Evolutionary conservation across 2,113 vertebrate genomes (phyloP), one percentile per base, ranked within the genome.

Genomic region (Cnemophilus loriae): DNA sequence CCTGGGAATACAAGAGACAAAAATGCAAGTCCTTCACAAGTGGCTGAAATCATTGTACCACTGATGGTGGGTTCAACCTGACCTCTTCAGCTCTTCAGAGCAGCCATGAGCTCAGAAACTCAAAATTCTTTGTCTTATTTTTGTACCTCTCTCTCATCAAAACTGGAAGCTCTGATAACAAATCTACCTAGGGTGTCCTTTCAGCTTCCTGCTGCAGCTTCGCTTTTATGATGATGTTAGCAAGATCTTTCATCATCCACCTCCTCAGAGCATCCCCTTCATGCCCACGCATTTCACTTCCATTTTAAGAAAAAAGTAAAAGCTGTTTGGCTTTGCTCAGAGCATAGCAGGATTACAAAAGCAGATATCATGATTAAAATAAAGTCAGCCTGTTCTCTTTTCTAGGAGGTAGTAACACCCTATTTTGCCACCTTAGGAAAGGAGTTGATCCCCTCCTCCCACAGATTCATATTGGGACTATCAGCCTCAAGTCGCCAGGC

Each of bases 171-270:
- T 85, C 37, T 8, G 3, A 41, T 73, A 73, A 82, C 8, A 75
- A 83, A 83, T 53, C 44, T 42, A 41, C 28, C 15, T 41, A 52
- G 23, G n/a, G 33, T 2, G 2, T 50, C 42, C 42, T 78, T 93
- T 89, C 56, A 93, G 52, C 41, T 95, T 79, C 37, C 53, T 88
- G n/a, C n/a, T 64, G n/a, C 44, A 93, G 57, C 61, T 92, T 93
- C 1, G 0, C 24, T 92, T 94, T 89, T 32, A 53, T 41, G 32
- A 52, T 35, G 33, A 55, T 70, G 30, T 86, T 90, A 89, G 75
- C 50, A 89, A 30, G 18, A 67, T 67, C 64, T 92, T 93, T 95
- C 86, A 95, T 70, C 23, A 2, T 76, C 30, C 0, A 6, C 59
- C 42, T 85, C 75, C 67, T 67, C 10, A 3, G 56, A 69, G 63